A percentile compares a stretch with the other conserved stretches of the same genome.
Evolutionary conservation across 1,140 invertebrate species (phyloP).

Genomic region (Atta cephalotes): DNA sequence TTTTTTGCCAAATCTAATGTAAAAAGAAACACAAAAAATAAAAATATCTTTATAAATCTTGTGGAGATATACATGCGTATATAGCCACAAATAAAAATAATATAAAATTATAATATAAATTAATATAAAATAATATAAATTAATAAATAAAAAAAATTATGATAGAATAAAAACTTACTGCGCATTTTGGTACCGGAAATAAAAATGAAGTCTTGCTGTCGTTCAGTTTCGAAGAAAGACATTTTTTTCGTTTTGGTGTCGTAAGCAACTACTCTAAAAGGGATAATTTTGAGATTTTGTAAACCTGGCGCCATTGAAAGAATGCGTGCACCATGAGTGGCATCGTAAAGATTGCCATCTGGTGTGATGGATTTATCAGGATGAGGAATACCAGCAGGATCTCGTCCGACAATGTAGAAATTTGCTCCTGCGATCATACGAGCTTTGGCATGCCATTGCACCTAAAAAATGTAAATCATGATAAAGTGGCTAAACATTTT

Average conservation of each 20-base stretch:
- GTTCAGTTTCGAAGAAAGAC: slow-evolving; percentile 96
- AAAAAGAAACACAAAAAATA: slow-evolving; percentile 10
- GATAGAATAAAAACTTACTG: slow-evolving; percentile 83
- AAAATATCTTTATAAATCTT: slow-evolving; percentile 30
- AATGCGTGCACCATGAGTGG: slow-evolving; percentile 96
- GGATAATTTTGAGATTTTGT: slow-evolving; percentile 96
- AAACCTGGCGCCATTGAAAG: slow-evolving; percentile 97
- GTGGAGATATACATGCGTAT: not conserved
- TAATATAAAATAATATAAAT: too few species aligned
- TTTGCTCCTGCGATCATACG: slow-evolving; percentile 98
- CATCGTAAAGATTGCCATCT: slow-evolving; percentile 96
- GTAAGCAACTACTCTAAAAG: slow-evolving; percentile 99
- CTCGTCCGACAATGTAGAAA: slow-evolving; percentile 99
- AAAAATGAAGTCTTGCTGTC: slow-evolving; percentile 97
- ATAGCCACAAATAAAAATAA: not conserved
- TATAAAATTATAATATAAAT: slow-evolving; percentile 7
- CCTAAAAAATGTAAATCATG: slow-evolving; percentile 85
- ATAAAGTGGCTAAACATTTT: not conserved
- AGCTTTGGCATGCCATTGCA: slow-evolving; percentile 99
- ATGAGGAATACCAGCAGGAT: slow-evolving; percentile 98
- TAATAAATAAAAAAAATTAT: slow-evolving; percentile 22
- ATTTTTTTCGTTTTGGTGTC: slow-evolving; percentile 94
- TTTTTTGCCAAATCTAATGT: slow-evolving; percentile 90
- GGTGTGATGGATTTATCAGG: slow-evolving; percentile 90
- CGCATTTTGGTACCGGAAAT: slow-evolving; percentile 99